Conservation (phyloP, 2,797 vertebrate species). For the Atherinosoma microstoma region DNA sequence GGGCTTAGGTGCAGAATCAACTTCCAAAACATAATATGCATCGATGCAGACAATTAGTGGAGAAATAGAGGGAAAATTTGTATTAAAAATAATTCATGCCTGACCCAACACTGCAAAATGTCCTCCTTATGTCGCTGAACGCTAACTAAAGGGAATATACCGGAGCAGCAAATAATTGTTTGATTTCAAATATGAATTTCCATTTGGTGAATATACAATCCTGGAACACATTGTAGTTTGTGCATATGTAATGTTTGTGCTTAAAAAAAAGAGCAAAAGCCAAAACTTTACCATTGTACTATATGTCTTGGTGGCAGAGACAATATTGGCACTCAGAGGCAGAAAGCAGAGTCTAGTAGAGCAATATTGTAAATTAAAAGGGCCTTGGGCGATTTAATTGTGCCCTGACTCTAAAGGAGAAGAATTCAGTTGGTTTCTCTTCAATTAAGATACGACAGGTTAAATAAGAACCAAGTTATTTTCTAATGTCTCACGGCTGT, state of each 20-base stretch:
- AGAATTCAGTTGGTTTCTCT: constrained; percentile 30
- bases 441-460: constrained; percentile 27
- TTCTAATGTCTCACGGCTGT: constrained; percentile 38
- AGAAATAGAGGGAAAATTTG: background rate
- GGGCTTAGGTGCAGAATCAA: background rate
- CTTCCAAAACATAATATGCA: background rate
- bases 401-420: constrained; percentile 28
- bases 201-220: background rate
- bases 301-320: constrained; percentile 34
- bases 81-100: constrained; percentile 2
- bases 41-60: background rate
- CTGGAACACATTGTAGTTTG: background rate
- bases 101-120: background rate
- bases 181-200: background rate
- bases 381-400: constrained; percentile 47
- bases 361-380: constrained; percentile 51
- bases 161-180: background rate
- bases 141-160: background rate
- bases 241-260: background rate
- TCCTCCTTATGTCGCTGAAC: background rate
- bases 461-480: constrained; percentile 55
- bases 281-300: background rate
- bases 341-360: constrained; percentile 35
- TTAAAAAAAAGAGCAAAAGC: background rate
- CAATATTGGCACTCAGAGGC: constrained; percentile 22